Conservation (phyloP, 23 tunicate species). For the Corella eumyota region DNA sequence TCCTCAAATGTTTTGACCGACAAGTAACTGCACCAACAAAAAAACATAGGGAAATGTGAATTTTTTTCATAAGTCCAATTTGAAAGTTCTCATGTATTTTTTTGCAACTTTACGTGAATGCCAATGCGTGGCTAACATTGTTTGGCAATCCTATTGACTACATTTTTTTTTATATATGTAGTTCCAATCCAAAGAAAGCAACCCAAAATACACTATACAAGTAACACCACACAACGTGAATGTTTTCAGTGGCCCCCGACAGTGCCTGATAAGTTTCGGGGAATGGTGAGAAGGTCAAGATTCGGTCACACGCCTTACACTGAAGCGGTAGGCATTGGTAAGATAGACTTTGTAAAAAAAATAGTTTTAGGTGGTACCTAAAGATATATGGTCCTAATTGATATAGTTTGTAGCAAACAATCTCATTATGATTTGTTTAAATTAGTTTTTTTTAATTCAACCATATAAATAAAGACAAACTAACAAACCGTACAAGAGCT, state of each 20-base stretch:
- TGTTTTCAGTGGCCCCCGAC: constrained; percentile 58
- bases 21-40: too few species aligned
- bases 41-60: too few species aligned
- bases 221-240: constrained; percentile 46
- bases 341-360: too few species aligned
- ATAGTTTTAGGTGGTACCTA: not conserved
- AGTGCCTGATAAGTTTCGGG: constrained; percentile 22
- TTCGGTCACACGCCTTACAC: constrained; percentile 52
- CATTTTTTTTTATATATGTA: too few species aligned
- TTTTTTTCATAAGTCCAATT: too few species aligned
- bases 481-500: too few species aligned
- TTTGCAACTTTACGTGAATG: too few species aligned
- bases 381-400: not conserved
- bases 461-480: too few species aligned
- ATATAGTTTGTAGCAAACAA: not conserved
- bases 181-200: constrained; percentile 31
- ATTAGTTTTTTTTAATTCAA: not conserved
- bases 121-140: too few species aligned
- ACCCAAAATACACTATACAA: constrained; percentile 25
- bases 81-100: too few species aligned
- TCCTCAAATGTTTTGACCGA: too few species aligned
- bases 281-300: constrained; percentile 29
- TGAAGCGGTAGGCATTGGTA: constrained; percentile 61
- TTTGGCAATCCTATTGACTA: too few species aligned
- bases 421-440: not conserved